Conservation (phyloP, 2,113 vertebrate genomes). For the Ceyx margarethae region DNA sequence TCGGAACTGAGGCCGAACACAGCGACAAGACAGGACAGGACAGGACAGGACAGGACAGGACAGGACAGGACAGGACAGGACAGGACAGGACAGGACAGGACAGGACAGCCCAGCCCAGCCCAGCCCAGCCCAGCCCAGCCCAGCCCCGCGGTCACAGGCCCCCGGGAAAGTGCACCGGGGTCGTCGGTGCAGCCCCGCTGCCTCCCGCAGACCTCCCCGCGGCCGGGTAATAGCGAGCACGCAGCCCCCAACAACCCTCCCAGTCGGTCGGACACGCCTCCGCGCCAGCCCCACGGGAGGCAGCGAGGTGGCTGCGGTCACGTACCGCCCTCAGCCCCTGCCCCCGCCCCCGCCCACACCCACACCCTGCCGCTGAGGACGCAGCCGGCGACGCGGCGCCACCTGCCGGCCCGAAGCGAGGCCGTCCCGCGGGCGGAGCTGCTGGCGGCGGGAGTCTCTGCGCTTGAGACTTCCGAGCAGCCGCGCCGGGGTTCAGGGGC, state of each 20-base stretch:
- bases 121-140: too few species aligned
- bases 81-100: too few species aligned
- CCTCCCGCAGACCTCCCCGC: too few species aligned
- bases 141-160: too few species aligned
- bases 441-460: background rate
- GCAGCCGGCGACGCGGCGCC: background rate
- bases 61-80: too few species aligned
- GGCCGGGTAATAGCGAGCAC: background rate
- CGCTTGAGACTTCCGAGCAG: background rate
- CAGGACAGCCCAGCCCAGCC: too few species aligned
- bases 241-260: too few species aligned
- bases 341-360: background rate
- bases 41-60: too few species aligned
- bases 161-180: too few species aligned
- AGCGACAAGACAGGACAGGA: too few species aligned
- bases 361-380: background rate
- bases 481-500: fast-evolving
- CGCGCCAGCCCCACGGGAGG: background rate
- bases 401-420: background rate
- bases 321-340: background rate
- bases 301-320: background rate
- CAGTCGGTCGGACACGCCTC: too few species aligned
- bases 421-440: background rate
- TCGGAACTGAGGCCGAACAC: fast-evolving
- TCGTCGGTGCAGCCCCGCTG: too few species aligned